Conservation (phyloP, 2,797 vertebrate species). For the Yasuhikotakia modesta region DNA sequence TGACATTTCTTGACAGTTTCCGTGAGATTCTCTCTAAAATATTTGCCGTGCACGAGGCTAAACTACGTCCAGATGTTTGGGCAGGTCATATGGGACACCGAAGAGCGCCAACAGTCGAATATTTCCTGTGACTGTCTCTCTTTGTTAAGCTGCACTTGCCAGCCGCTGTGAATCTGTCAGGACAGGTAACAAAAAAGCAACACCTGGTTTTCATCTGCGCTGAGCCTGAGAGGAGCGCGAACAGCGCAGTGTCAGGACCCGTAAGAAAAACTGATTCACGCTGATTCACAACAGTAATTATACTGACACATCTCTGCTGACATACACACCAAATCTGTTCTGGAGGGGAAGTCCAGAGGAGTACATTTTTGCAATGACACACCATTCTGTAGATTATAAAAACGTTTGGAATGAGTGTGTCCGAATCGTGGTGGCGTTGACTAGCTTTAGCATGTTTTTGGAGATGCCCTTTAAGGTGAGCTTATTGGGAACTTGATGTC, state of each 20-base stretch:
- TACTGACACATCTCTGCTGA: conserved; percentile 17
- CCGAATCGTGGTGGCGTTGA: conserved; percentile 23
- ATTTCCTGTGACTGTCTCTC: background rate
- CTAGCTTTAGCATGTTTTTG: conserved; percentile 28
- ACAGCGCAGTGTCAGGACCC: background rate
- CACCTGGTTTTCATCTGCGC: conserved; percentile 17
- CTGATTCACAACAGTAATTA: conserved; percentile 22
- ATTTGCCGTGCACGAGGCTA: background rate
- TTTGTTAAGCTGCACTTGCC: background rate
- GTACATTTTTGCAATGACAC: too few species aligned
- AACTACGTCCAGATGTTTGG: background rate
- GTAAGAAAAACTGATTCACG: conserved; percentile 1
- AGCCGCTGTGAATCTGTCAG: conserved; percentile 12
- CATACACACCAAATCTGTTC: too few species aligned
- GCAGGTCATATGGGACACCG: background rate
- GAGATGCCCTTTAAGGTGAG: conserved; percentile 29
- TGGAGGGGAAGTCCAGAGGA: too few species aligned
- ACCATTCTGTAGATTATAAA: conserved; percentile 13
- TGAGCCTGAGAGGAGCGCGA: background rate
- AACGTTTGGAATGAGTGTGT: too few species aligned
- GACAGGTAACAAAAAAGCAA: conserved; percentile 16
- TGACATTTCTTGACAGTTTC: too few species aligned
- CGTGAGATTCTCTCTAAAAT: background rate
- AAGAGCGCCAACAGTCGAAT: background rate
- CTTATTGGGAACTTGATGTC: conserved; percentile 41